phyloP scores from a whole-genome alignment of 2,797 vertebrate genomes.

The Phrynocephalus guinanensis region DNA sequence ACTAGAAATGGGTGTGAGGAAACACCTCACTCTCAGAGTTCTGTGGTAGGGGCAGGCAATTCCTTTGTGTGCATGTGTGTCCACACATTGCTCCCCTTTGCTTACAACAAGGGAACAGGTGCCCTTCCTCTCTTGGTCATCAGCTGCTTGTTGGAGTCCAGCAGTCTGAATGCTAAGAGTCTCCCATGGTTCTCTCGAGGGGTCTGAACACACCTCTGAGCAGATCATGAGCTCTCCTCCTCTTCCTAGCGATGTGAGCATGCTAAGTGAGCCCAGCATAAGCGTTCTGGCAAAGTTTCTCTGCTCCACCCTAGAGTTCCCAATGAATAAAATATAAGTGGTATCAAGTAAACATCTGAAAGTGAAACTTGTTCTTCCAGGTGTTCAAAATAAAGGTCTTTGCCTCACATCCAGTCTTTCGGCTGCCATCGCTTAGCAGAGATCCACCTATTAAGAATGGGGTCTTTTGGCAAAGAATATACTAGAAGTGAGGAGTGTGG shows the following conservation, averaged over 20 bases:
- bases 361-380: slow-evolving; percentile 24
- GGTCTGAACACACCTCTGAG: not conserved
- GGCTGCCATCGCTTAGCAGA: not conserved
- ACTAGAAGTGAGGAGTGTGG: not conserved
- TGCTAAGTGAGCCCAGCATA: not conserved
- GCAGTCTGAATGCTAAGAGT: slow-evolving; percentile 4
- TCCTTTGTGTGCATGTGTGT: not conserved
- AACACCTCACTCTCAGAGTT: not conserved
- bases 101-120: not conserved
- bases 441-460: not conserved
- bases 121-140: slow-evolving; percentile 16
- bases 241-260: not conserved
- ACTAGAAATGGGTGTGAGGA: not conserved
- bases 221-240: not conserved
- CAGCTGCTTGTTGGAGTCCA: not conserved
- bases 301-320: not conserved
- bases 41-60: not conserved
- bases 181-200: not conserved
- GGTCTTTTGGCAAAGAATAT: not conserved
- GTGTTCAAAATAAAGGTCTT: not conserved
- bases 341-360: not conserved
- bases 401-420: not conserved
- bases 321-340: not conserved
- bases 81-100: not conserved
- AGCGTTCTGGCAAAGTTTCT: not conserved